phyloP scores from a whole-genome alignment of 2,888 invertebrate genomes.

The Dryobotodes eremita region DNA sequence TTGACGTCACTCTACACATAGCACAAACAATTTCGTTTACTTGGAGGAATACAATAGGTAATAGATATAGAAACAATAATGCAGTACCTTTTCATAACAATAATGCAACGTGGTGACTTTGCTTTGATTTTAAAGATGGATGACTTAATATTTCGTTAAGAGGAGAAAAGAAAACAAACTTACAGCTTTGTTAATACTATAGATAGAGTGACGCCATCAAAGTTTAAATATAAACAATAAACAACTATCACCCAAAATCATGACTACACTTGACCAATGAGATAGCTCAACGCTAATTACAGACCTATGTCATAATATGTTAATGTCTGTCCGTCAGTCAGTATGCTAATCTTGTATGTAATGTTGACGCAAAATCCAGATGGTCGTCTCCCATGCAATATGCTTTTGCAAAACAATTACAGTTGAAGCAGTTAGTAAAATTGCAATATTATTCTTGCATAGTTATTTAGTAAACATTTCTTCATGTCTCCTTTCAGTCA shows the following conservation, averaged over 20 bases:
- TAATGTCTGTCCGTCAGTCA: conserved; percentile 50
- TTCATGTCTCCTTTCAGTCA: conserved; percentile 32
- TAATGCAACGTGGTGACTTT: neutral
- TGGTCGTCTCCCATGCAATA: conserved; percentile 23
- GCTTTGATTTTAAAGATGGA: neutral
- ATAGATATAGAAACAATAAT: neutral
- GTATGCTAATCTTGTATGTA: conserved; percentile 14
- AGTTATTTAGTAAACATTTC: conserved; percentile 39
- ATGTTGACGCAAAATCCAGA: conserved; percentile 37
- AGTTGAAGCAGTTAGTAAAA: neutral
- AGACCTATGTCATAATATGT: conserved; percentile 46
- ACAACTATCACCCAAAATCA: neutral
- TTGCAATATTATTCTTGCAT: neutral
- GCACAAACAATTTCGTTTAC: neutral
- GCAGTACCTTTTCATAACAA: neutral
- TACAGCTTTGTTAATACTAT: neutral
- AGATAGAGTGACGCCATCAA: neutral
- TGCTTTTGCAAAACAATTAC: conserved; percentile 52
- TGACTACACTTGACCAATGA: conserved; percentile 24
- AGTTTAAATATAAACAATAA: neutral
- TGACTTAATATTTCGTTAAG: neutral
- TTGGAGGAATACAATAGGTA: neutral
- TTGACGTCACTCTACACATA: neutral
- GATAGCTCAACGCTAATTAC: conserved; percentile 40
- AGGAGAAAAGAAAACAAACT: neutral